These are phyloP conservation scores for Naja naja DNA, from an alignment of 2,113 vertebrate species.

Conservation along the genomic window DNA sequence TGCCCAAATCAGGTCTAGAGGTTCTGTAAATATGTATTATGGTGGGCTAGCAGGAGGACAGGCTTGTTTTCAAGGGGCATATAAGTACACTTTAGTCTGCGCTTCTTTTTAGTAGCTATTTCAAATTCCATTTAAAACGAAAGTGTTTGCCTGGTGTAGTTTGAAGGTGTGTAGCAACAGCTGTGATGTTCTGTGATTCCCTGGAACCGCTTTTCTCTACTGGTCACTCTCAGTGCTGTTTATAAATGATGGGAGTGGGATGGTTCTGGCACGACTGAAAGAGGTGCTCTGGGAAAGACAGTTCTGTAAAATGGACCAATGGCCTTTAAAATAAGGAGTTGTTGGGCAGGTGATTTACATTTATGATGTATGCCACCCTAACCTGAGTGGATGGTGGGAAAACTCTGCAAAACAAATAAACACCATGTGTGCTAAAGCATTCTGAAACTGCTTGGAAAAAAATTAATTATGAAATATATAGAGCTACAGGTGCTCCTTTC, in stretches of 20 bases:
- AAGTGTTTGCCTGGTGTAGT: background rate
- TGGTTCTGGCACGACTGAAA: background rate
- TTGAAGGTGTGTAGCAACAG: background rate
- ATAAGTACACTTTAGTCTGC: background rate
- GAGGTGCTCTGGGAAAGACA: background rate
- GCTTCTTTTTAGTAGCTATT: background rate
- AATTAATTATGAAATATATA: background rate
- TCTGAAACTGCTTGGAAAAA: background rate
- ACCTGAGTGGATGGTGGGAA: background rate
- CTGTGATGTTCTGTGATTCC: background rate
- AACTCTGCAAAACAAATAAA: background rate
- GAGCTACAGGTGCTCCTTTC: background rate
- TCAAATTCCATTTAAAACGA: background rate
- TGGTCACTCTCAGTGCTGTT: background rate
- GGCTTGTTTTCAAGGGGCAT: background rate
- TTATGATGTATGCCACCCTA: background rate
- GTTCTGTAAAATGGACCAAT: background rate
- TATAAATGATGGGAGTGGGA: background rate
- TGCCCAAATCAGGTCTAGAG: background rate
- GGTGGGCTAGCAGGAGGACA: background rate
- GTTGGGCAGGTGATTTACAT: background rate
- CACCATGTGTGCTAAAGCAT: background rate
- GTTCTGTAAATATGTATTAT: background rate
- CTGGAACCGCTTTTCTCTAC: background rate
- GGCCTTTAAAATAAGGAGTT: background rate